Conservation (phyloP, 1,140 invertebrate genomes). For the Ooceraea biroi region DNA sequence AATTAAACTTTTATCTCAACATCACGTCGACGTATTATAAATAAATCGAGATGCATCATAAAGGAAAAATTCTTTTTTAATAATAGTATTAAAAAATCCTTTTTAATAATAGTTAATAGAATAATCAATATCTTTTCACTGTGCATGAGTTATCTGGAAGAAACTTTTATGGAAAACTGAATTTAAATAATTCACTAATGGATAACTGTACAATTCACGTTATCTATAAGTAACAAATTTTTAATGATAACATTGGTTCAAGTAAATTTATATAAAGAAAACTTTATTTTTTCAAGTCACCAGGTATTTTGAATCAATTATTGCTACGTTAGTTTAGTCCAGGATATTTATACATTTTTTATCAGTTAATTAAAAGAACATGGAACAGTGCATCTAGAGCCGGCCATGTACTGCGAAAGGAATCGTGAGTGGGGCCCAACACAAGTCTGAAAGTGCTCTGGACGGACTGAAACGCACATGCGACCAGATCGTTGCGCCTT, state of each 20-base stretch:
- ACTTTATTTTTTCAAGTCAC: background rate
- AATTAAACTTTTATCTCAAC: background rate
- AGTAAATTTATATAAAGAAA: background rate
- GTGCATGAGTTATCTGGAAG: background rate
- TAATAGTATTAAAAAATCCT: background rate
- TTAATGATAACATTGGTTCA: too few species aligned
- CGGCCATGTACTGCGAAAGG: background rate
- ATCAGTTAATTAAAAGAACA: background rate
- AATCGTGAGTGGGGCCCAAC: background rate
- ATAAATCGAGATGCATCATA: background rate
- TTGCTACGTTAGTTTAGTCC: background rate
- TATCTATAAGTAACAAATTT: background rate
- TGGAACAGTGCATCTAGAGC: background rate
- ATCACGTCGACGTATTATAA: background rate
- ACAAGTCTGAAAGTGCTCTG: conserved; percentile 25
- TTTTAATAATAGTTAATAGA: too few species aligned
- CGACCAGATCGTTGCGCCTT: conserved; percentile 47
- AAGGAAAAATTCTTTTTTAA: background rate
- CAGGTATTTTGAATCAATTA: background rate
- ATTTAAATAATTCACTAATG: background rate
- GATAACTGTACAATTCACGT: background rate
- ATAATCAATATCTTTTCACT: background rate
- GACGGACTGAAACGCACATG: conserved; percentile 40
- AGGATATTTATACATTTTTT: background rate
- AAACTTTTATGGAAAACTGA: background rate